These are phyloP conservation scores for Chelonoidis abingdonii DNA, from an alignment of 2,113 vertebrate species.

Conservation along the genomic window DNA sequence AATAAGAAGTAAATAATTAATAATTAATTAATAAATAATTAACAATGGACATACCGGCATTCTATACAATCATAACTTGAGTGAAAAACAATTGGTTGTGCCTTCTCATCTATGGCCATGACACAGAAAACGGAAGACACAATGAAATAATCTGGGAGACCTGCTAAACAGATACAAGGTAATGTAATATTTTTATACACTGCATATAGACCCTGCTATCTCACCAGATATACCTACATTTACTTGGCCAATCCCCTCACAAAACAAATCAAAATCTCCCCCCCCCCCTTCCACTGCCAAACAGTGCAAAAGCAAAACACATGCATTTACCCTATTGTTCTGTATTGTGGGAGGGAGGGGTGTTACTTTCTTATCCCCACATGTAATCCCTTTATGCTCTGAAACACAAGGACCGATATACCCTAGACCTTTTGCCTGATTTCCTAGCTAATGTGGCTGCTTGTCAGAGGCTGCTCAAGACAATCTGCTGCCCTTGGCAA, in stretches of 20 bases:
- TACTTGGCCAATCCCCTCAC: too few relatives aligned
- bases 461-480: neutral
- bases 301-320: neutral
- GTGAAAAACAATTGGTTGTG: neutral
- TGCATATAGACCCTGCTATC: neutral
- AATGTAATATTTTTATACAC: neutral
- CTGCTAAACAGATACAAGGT: neutral
- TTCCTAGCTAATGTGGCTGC: neutral
- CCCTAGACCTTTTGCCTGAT: neutral
- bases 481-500: neutral
- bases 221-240: too few relatives aligned
- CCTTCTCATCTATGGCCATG: accelerated
- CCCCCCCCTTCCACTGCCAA: neutral
- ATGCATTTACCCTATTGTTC: neutral
- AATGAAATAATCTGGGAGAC: neutral
- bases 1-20: neutral
- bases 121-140: neutral
- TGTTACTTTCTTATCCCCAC: neutral
- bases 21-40: neutral
- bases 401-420: neutral
- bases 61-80: neutral
- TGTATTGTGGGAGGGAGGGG: neutral
- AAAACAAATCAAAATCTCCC: too few relatives aligned
- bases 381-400: neutral
- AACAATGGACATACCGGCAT: neutral